phyloP scores from a whole-genome alignment of 2,888 invertebrate species.

The Drosophila meridionalis region DNA sequence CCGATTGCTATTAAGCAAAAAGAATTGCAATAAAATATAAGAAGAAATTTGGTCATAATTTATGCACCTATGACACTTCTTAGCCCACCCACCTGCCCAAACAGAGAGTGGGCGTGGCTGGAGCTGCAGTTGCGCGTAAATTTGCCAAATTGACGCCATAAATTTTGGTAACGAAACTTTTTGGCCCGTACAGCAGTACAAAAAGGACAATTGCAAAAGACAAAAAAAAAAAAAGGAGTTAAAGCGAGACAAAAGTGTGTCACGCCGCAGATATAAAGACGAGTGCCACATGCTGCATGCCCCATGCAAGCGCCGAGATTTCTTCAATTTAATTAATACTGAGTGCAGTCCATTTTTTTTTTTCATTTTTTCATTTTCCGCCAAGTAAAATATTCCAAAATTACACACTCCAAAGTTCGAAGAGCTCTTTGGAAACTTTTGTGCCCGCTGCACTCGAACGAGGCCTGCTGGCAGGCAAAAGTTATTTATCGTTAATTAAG shows the following conservation, averaged over 20 bases:
- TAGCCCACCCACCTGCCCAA: slow-evolving; percentile 18
- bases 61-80: slow-evolving; percentile 65
- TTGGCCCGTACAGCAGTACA: slow-evolving; percentile 17
- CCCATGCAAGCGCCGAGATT: slow-evolving; percentile 24
- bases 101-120: slow-evolving; percentile 3
- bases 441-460: background rate
- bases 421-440: slow-evolving; percentile 23
- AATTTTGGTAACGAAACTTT: slow-evolving; percentile 57
- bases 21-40: slow-evolving; percentile 47
- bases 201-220: background rate
- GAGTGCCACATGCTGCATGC: slow-evolving; percentile 15
- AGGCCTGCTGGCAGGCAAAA: slow-evolving; percentile 24
- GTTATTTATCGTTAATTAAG: slow-evolving; percentile 54
- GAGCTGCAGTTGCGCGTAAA: slow-evolving; percentile 57
- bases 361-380: slow-evolving; percentile 40
- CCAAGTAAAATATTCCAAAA: slow-evolving; percentile 26
- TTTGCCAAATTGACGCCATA: slow-evolving; percentile 68
- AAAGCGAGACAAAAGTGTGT: slow-evolving; percentile 17
- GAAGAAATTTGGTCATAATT: slow-evolving; percentile 61
- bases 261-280: slow-evolving; percentile 26
- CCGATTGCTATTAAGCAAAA: slow-evolving; percentile 3
- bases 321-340: slow-evolving; percentile 65
- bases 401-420: slow-evolving; percentile 17
- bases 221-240: background rate
- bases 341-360: slow-evolving; percentile 44